A percentile compares a stretch with the other conserved stretches of the same genome.
phyloP scores from a whole-genome alignment of 1,140 invertebrate species.

The Cherax destructor region DNA sequence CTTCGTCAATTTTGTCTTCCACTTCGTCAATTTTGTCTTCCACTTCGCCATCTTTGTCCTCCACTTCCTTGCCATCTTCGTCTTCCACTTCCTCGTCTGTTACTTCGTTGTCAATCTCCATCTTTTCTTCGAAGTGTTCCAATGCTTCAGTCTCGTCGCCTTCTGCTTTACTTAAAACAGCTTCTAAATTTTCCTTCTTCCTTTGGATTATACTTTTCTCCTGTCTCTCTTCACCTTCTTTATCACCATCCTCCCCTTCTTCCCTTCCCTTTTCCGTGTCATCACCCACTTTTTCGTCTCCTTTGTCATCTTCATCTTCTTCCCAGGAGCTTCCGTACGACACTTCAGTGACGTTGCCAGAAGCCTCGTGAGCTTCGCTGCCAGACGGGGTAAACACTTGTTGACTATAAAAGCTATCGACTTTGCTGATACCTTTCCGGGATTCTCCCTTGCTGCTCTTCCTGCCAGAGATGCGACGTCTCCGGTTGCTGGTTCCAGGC shows the following conservation, averaged over 20 bases:
- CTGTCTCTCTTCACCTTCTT: background rate
- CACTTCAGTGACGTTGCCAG: background rate
- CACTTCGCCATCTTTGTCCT: background rate
- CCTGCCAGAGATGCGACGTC: background rate
- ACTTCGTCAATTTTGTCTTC: background rate
- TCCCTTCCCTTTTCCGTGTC: background rate
- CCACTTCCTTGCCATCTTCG: background rate
- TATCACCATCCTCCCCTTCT: background rate
- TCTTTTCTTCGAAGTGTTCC: too few species aligned
- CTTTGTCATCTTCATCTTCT: slow-evolving; percentile 28
- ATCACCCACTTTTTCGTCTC: background rate
- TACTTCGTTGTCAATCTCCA: background rate
- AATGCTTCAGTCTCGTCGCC: too few species aligned
- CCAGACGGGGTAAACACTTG: slow-evolving; percentile 26
- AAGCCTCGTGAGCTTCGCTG: background rate
- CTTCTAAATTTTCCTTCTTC: too few species aligned
- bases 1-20: background rate
- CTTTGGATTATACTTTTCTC: too few species aligned
- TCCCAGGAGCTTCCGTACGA: slow-evolving; percentile 57
- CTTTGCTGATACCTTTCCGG: background rate
- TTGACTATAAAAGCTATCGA: slow-evolving; percentile 44
- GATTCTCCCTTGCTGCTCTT: background rate
- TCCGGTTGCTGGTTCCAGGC: background rate
- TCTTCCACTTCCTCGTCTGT: background rate
- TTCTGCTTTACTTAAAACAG: too few species aligned